Evolutionary conservation across 35 echinoderm and acorn worm species (phyloP).

Genomic region (Acanthaster planci): DNA sequence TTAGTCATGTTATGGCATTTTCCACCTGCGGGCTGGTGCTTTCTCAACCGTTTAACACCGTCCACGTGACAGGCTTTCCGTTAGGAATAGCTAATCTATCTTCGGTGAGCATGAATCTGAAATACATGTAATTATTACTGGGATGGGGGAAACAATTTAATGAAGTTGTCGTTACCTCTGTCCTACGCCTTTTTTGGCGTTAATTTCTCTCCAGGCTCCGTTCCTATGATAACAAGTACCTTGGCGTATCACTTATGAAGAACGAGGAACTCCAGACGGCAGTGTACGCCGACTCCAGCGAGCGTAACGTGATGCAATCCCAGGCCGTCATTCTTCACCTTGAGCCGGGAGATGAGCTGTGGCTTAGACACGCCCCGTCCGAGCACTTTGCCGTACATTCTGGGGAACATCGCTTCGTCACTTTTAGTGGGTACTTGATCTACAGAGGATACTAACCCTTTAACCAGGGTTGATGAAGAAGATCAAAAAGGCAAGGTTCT

Average conservation of each 20-base stretch:
- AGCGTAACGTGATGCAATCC: conserved; percentile 71
- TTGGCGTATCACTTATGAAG: conserved; percentile 69
- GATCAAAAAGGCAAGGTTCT: too few relatives aligned
- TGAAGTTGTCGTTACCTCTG: too few relatives aligned
- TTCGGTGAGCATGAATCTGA: too few relatives aligned
- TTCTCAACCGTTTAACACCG: too few relatives aligned
- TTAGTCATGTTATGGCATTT: too few relatives aligned
- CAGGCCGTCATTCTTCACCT: conserved; percentile 68
- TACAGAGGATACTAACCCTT: conserved; percentile 42
- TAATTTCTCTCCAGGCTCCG: conserved; percentile 53
- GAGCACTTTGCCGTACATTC: conserved; percentile 55
- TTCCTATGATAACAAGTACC: conserved; percentile 64
- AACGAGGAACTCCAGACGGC: conserved; percentile 54
- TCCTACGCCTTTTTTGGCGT: too few relatives aligned
- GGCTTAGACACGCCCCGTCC: conserved; percentile 67
- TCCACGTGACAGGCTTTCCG: too few relatives aligned
- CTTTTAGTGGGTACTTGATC: conserved; percentile 81
- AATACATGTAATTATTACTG: too few relatives aligned
- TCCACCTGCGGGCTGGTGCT: too few relatives aligned
- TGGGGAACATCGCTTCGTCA: conserved; percentile 51
- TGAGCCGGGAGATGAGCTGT: conserved; percentile 54
- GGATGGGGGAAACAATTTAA: too few relatives aligned
- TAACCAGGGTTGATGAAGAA: too few relatives aligned
- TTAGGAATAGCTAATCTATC: too few relatives aligned
- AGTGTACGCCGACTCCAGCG: conserved; percentile 57